A percentile compares a stretch with the other conserved stretches of the same genome.
Conservation (phyloP, 2,113 vertebrate species). For the Tetrax tetrax region DNA sequence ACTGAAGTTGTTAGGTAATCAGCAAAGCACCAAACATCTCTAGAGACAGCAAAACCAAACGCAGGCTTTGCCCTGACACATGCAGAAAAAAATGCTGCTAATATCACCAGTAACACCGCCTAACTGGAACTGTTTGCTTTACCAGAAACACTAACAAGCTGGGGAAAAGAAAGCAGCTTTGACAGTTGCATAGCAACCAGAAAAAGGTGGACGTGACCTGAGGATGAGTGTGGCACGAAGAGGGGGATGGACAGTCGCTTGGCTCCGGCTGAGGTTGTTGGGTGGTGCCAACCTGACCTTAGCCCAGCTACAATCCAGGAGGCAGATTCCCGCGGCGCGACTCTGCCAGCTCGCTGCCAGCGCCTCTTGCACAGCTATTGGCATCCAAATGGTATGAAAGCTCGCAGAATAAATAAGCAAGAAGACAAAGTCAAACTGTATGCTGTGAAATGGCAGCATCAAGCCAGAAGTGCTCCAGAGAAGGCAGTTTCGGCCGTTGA, state of each 20-base stretch:
- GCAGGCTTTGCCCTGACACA: neutral
- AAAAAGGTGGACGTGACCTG: neutral
- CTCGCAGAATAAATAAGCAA: constrained; percentile 11
- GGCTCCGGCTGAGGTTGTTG: neutral
- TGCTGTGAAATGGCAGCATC: neutral
- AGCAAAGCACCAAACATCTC: neutral
- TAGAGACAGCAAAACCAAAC: neutral
- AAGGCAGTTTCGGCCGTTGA: neutral
- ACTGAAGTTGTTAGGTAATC: neutral
- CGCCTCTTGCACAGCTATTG: neutral
- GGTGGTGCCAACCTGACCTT: neutral
- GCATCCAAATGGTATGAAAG: neutral
- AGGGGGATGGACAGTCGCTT: neutral
- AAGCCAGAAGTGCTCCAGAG: neutral
- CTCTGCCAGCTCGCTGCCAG: neutral
- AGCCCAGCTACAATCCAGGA: neutral
- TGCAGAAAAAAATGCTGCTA: neutral
- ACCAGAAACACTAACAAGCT: neutral
- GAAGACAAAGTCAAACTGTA: neutral
- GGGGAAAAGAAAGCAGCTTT: neutral
- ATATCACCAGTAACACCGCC: neutral
- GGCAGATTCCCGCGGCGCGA: fast-evolving
- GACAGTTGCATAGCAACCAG: neutral
- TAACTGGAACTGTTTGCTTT: neutral
- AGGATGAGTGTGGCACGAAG: neutral